Evolutionary conservation across 92 coral and sea anemone species (phyloP).

Genomic region (Hydrozoanthus gracilis): DNA sequence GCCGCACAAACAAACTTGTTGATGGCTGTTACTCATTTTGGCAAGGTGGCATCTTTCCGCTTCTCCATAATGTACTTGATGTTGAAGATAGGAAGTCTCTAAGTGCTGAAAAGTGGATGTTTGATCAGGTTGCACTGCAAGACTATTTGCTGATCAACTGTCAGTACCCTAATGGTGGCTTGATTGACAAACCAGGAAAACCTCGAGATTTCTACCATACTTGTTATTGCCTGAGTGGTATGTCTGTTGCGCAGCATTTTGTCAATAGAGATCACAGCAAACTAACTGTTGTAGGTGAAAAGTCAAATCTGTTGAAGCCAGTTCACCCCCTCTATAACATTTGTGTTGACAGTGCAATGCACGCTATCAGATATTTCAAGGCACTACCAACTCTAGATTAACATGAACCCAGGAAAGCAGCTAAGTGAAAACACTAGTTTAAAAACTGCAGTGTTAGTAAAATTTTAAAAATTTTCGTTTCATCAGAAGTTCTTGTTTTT

Average conservation of each 20-base stretch:
- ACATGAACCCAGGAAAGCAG: no score
- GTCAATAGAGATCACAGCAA: constrained; percentile 74
- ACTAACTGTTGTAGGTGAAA: constrained; percentile 73
- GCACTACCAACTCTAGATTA: constrained; percentile 54
- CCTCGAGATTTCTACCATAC: constrained; percentile 96
- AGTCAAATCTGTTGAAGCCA: constrained; percentile 78
- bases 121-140: constrained; percentile 95
- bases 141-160: constrained; percentile 89
- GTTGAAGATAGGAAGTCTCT: constrained; percentile 63
- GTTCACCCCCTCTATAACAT: constrained; percentile 92
- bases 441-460: no score
- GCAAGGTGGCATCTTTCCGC: constrained; percentile 98
- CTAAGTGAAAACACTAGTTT: no score
- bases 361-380: constrained; percentile 78
- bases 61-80: constrained; percentile 86
- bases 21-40: constrained; percentile 99
- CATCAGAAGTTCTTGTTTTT: no score
- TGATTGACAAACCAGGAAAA: constrained; percentile 98
- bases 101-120: constrained; percentile 91
- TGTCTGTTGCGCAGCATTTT: constrained; percentile 96
- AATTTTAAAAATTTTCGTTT: no score
- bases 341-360: constrained; percentile 81
- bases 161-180: constrained; percentile 89
- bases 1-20: constrained; percentile 95
- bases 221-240: constrained; percentile 95